phyloP scores from a whole-genome alignment of 1,140 invertebrate genomes.

The Camponotus pennsylvanicus region DNA sequence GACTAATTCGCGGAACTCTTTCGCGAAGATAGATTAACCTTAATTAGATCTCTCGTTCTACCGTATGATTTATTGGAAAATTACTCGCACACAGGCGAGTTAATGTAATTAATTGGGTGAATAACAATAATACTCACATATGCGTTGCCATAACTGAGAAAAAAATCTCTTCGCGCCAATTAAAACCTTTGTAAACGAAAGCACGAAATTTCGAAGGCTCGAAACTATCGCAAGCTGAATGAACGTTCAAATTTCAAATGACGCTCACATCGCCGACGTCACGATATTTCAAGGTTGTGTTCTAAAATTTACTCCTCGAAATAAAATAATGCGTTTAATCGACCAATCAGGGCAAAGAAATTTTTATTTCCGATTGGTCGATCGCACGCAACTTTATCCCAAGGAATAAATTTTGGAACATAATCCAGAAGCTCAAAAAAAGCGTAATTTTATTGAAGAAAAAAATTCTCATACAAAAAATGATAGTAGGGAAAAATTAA shows the following conservation, averaged over 20 bases:
- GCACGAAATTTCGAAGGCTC: not conserved
- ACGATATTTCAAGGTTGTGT: not conserved
- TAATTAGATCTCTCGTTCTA: not conserved
- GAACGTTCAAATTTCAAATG: not conserved
- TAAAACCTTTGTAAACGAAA: not conserved
- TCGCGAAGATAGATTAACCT: not conserved
- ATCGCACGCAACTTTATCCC: too few relatives aligned
- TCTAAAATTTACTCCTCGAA: too few relatives aligned
- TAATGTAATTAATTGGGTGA: not conserved
- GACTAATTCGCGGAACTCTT: not conserved
- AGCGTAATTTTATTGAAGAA: not conserved
- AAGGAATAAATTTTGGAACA: too few relatives aligned
- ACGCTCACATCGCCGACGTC: not conserved
- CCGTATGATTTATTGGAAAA: not conserved
- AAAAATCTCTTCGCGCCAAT: not conserved
- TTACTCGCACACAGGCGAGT: not conserved
- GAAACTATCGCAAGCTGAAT: not conserved
- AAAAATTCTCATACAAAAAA: not conserved
- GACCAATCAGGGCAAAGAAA: not conserved
- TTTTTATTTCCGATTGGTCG: too few relatives aligned
- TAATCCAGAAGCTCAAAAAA: not conserved
- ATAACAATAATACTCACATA: slow-evolving; percentile 19
- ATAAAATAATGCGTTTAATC: too few relatives aligned
- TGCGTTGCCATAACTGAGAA: not conserved
- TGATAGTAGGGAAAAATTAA: too few relatives aligned